phyloP scores from a whole-genome alignment of 2,888 invertebrate genomes.

The Callosobruchus maculatus region DNA sequence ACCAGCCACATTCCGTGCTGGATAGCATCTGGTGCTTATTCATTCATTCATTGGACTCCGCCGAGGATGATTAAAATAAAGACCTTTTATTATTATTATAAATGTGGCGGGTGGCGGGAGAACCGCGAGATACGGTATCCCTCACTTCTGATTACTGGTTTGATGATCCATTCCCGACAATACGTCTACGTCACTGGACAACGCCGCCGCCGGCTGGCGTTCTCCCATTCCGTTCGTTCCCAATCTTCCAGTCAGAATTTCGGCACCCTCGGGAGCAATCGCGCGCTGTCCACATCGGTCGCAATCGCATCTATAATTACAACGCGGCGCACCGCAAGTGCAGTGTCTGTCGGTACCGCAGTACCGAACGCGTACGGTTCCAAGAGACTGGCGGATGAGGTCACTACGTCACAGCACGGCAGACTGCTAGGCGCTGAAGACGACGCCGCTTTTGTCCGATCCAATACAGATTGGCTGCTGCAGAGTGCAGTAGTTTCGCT shows the following conservation, averaged over 20 bases:
- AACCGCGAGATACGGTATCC: neutral
- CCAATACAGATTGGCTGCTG: too few species aligned
- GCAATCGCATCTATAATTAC: neutral
- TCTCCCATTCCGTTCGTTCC: neutral
- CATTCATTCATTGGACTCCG: too few species aligned
- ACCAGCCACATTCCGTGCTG: too few species aligned
- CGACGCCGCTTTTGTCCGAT: neutral
- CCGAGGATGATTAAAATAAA: too few species aligned
- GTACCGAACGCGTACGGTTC: too few species aligned
- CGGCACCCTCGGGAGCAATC: neutral
- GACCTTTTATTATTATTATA: too few species aligned
- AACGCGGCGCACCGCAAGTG: neutral
- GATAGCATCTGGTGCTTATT: too few species aligned
- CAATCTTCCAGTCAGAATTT: neutral
- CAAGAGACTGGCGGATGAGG: neutral
- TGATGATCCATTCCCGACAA: neutral
- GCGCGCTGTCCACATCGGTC: neutral
- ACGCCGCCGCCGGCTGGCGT: neutral
- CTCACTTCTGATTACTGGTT: neutral
- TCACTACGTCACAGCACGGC: neutral
- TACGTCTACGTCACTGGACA: neutral
- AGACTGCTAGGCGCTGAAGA: neutral
- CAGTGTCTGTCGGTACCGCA: neutral
- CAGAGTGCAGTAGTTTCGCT: too few species aligned
- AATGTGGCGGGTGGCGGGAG: too few species aligned